Conservation (phyloP, 2,797 vertebrate species). For the Simalia tracyae region DNA sequence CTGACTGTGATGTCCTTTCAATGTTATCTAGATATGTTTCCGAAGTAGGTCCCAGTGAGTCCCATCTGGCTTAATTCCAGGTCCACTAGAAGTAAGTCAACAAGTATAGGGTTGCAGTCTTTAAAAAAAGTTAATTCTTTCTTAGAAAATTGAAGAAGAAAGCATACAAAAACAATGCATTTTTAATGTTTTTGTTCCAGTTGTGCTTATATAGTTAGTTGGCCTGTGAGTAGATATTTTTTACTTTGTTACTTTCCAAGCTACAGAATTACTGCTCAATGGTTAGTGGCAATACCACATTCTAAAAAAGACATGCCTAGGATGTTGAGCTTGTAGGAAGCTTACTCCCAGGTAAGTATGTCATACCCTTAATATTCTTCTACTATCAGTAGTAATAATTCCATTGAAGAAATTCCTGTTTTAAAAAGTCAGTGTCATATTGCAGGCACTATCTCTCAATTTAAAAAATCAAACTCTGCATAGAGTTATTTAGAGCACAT, state of each 20-base stretch:
- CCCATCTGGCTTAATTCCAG: not conserved
- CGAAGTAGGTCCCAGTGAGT: not conserved
- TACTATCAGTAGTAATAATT: constrained; percentile 52
- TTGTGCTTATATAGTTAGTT: constrained; percentile 63
- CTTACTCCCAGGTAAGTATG: constrained; percentile 43
- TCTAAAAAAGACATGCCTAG: not conserved
- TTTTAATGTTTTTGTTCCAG: constrained; percentile 69
- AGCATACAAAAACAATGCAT: constrained; percentile 64
- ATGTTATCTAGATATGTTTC: not conserved
- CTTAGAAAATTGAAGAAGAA: constrained; percentile 68
- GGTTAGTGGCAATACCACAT: not conserved
- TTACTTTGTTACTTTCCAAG: constrained; percentile 65
- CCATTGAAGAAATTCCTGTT: constrained; percentile 50
- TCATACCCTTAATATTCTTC: constrained; percentile 69
- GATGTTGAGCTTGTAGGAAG: not conserved
- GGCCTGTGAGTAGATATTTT: constrained; percentile 63
- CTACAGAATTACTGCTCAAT: constrained; percentile 65
- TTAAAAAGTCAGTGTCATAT: constrained; percentile 53
- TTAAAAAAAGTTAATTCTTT: constrained; percentile 66
- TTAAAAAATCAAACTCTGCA: not conserved
- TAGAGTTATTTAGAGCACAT: constrained; percentile 1
- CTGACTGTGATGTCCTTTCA: not conserved
- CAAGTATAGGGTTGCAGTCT: constrained; percentile 16
- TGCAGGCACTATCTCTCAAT: not conserved
- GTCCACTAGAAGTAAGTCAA: not conserved